Conservation (phyloP, 2,888 invertebrate genomes). For the Torymus texanus region DNA sequence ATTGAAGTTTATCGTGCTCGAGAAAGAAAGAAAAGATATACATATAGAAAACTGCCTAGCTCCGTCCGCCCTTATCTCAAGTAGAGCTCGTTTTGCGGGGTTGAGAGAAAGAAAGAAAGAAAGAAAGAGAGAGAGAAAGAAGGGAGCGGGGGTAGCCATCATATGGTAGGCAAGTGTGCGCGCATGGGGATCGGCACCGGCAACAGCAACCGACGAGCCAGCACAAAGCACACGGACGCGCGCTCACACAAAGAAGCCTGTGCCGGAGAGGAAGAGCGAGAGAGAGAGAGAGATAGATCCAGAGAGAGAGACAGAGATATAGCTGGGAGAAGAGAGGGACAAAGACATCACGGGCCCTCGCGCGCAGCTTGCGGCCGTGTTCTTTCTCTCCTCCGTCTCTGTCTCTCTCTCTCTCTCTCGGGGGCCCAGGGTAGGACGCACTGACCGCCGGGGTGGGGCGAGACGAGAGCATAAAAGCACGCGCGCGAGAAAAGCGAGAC, state of each 20-base stretch:
- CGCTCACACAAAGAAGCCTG: conserved; percentile 7
- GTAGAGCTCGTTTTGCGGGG: not conserved
- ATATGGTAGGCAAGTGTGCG: conserved; percentile 30
- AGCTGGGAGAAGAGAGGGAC: too few relatives aligned
- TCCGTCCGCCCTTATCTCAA: too few relatives aligned
- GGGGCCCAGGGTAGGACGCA: conserved; percentile 38
- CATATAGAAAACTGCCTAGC: too few relatives aligned
- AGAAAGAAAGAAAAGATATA: too few relatives aligned
- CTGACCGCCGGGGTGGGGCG: conserved; percentile 59
- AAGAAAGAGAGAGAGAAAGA: not conserved
- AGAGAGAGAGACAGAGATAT: conserved; percentile 9
- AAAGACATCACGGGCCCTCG: conserved; percentile 2
- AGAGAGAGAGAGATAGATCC: not conserved
- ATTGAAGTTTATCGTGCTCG: too few relatives aligned
- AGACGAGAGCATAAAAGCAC: conserved; percentile 73
- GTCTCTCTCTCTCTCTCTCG: not conserved
- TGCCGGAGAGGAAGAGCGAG: not conserved
- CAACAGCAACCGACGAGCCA: too few relatives aligned
- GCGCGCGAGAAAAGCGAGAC: conserved; percentile 69
- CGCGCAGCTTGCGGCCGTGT: not conserved
- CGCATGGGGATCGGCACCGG: not conserved
- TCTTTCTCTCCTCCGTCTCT: not conserved
- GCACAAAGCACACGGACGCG: not conserved
- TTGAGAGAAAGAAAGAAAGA: not conserved
- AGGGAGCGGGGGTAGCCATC: not conserved